Base-by-base conservation (phyloP, 2,113 vertebrate genomes). In the Saguinus midas region DNA sequence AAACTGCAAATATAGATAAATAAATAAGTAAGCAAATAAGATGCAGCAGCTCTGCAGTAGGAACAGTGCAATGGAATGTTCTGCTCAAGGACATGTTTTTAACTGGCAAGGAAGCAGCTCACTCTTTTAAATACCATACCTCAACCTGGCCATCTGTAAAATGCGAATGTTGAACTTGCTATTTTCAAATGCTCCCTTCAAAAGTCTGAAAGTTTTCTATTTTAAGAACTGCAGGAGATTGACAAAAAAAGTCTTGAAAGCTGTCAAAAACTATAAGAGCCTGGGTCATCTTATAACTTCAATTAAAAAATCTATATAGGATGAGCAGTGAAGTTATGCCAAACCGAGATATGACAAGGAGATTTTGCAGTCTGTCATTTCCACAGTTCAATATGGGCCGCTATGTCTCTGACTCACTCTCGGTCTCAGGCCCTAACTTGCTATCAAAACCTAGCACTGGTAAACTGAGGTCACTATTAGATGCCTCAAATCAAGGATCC, bases 171-270 rank as follows among this genome's bases (percentile, higher is more conserved):
- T 90, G 43, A 90, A 92, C 1, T 20, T 72, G 66, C 16, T 94
- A 57, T 96, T 95, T 96, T 58, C 83, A 90, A 94, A 87, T 32
- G 57, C 43, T 45, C 61, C 27, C 6, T 64, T 8, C 29, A 57
- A 96, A 13, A 93, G 35, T 81, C 72, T 90, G 25, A 81, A 86
- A 58, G 32, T 81, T 86, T 83, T 57, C 16, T 90, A 87, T 79
- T 68, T 90, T 95, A 94, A 50, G 18, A 93, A 80, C 27, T 83
- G 25, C 29, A 87, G 45, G 81, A 70, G 21, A 89, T 8, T 70
- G n/a, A 82, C 55, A 57, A 43, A 58, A 86, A 72, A 48, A 85
- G 18, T 80, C 68, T 94, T 45, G 88, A 61, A 84, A 91, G 70
- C 20, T 35, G 13, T 64, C 43, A 90, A 88, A 97, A 79, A 91